A percentile compares a stretch with the other conserved stretches of the same genome.
Conservation (phyloP, 2,113 vertebrate species). For the Thalassoma bifasciatum region DNA sequence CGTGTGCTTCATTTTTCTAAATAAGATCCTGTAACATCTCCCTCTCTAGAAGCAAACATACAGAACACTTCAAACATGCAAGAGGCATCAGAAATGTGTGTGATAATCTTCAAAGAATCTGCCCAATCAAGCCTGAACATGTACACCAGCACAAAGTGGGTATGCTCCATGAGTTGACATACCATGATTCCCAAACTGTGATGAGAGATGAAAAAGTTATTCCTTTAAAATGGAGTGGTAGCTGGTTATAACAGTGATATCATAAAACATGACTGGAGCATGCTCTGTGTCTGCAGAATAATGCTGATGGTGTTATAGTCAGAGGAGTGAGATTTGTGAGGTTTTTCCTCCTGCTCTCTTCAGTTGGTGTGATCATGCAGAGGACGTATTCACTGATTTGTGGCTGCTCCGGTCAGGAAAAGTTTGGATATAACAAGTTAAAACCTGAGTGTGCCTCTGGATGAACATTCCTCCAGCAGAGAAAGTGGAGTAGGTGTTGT, state of each 20-base stretch:
- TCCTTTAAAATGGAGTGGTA: too few relatives aligned
- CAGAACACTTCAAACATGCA: not conserved
- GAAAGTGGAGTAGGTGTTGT: conserved; percentile 1
- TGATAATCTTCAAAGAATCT: not conserved
- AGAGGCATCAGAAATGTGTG: not conserved
- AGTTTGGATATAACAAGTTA: conserved; percentile 16
- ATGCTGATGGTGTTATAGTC: not conserved
- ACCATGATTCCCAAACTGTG: not conserved
- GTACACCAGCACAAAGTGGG: not conserved
- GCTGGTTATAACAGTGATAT: conserved; percentile 10
- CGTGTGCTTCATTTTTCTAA: not conserved
- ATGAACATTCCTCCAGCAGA: conserved; percentile 42
- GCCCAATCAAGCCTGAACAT: not conserved
- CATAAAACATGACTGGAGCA: not conserved
- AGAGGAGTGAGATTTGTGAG: too few relatives aligned
- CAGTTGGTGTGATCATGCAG: not conserved
- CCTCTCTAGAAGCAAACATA: not conserved
- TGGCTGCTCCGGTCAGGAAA: not conserved
- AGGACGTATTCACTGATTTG: not conserved
- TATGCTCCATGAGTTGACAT: not conserved
- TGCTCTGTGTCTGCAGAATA: not conserved
- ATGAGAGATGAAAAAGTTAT: not conserved
- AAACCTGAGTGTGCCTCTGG: conserved; percentile 20
- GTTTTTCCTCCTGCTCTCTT: not conserved
- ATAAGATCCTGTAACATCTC: not conserved